These are phyloP conservation scores for Lasaia peninsularis DNA, from an alignment of 1,140 invertebrate genomes.

Conservation along the genomic window DNA sequence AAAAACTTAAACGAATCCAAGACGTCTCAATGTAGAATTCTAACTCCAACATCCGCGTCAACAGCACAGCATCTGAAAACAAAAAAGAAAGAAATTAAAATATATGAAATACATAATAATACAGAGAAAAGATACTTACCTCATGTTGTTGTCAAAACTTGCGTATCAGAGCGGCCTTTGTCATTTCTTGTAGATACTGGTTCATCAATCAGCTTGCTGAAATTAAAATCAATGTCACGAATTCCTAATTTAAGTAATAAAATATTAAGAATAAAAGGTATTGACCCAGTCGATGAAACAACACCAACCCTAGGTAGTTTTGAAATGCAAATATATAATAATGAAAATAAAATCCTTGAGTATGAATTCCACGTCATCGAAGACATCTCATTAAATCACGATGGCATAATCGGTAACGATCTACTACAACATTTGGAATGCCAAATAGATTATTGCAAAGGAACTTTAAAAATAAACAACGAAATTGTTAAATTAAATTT, in stretches of 20 bases:
- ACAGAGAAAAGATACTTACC: background rate
- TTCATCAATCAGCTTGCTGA: background rate
- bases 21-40: background rate
- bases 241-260: background rate
- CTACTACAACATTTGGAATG: background rate
- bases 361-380: background rate
- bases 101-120: background rate
- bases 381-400: background rate
- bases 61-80: background rate
- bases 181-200: constrained; percentile 2
- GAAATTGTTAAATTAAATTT: constrained; percentile 14
- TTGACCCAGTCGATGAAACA: background rate
- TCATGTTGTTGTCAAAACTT: background rate
- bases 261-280: constrained; percentile 1
- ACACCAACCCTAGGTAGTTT: background rate
- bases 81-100: background rate
- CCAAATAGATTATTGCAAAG: constrained; percentile 16
- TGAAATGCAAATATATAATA: background rate
- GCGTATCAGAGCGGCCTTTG: background rate
- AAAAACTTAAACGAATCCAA: background rate
- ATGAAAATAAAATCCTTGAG: background rate
- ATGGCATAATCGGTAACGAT: background rate
- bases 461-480: constrained; percentile 3
- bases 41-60: background rate
- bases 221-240: background rate